These are phyloP conservation scores for Mesoclemmys tuberculata DNA, from an alignment of 2,113 vertebrate species.

Conservation along the genomic window DNA sequence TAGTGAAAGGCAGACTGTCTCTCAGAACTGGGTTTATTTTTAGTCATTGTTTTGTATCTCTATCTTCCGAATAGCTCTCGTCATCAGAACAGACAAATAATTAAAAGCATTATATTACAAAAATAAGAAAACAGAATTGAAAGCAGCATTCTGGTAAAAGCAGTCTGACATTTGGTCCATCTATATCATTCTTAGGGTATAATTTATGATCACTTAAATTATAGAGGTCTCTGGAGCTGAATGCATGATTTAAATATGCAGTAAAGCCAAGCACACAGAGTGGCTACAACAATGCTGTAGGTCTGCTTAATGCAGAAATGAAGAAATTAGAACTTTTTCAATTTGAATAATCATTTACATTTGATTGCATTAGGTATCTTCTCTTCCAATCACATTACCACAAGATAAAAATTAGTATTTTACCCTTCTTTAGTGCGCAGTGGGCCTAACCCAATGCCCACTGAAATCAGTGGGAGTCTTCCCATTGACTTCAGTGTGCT, in stretches of 20 bases:
- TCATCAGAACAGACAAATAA: slow-evolving; percentile 15
- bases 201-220: slow-evolving; percentile 11
- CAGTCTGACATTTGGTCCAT: neutral
- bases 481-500: neutral
- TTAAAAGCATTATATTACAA: neutral
- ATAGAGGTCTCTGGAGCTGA: neutral
- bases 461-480: neutral
- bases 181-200: neutral
- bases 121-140: slow-evolving; percentile 31
- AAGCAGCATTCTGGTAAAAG: neutral
- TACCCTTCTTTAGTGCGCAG: neutral
- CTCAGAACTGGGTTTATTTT: slow-evolving; percentile 37
- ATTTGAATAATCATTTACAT: neutral
- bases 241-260: neutral
- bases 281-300: neutral
- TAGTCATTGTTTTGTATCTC: neutral
- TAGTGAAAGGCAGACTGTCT: neutral
- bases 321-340: neutral
- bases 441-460: neutral
- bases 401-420: neutral
- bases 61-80: slow-evolving; percentile 3
- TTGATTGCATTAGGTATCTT: neutral
- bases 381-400: neutral
- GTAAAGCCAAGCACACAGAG: neutral
- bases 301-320: neutral